These are phyloP conservation scores for Aphis craccivora DNA, from an alignment of 1,140 invertebrate genomes.

Conservation along the genomic window DNA sequence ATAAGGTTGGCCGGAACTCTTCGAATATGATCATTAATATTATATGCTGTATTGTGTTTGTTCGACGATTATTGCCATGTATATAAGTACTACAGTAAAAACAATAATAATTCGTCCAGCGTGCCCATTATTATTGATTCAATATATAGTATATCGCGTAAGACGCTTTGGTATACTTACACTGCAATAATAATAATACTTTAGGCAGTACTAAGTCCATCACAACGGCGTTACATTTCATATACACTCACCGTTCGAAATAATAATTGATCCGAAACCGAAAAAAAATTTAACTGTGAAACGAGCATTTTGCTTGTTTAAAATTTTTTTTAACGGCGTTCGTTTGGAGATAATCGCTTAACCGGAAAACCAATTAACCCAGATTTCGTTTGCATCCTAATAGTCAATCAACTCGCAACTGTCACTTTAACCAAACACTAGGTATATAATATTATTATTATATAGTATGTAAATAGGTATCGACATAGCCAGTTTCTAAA, in stretches of 20 bases:
- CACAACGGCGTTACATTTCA: not conserved
- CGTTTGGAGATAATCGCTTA: conserved; percentile 40
- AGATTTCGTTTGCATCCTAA: conserved; percentile 22
- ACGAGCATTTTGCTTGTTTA: not conserved
- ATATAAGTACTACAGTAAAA: not conserved
- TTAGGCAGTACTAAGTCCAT: not conserved
- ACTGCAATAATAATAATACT: not conserved
- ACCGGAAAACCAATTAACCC: conserved; percentile 56
- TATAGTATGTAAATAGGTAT: not conserved
- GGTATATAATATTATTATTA: not conserved
- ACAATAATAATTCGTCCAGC: not conserved
- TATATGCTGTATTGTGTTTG: not conserved
- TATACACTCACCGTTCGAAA: not conserved
- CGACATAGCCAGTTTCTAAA: not conserved
- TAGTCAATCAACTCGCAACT: conserved; percentile 15
- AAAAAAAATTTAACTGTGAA: conserved; percentile 22
- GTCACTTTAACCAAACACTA: not conserved
- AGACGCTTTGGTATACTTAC: not conserved
- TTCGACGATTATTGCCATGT: not conserved
- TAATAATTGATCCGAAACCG: conserved; percentile 26
- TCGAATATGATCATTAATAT: not conserved
- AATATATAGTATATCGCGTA: not conserved
- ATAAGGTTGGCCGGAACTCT: not conserved
- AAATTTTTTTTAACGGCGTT: not conserved
- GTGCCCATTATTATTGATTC: not conserved